These are phyloP conservation scores for Liolophura sinensis DNA, from an alignment of 1,140 invertebrate genomes.

Conservation along the genomic window DNA sequence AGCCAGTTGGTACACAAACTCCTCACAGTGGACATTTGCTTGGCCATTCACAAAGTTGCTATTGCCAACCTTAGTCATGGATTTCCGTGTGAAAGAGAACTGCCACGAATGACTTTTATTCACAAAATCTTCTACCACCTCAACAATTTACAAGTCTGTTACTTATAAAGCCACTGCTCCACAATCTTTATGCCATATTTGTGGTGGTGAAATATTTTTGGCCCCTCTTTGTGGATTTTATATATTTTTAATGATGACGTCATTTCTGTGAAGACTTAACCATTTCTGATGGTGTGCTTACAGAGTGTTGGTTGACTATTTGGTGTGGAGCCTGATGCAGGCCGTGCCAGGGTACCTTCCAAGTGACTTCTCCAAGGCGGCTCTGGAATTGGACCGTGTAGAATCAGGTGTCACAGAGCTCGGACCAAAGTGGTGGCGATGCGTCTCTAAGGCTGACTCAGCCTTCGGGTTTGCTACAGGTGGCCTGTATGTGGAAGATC, in stretches of 20 bases:
- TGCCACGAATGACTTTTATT: too few relatives aligned
- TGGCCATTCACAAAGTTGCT: too few relatives aligned
- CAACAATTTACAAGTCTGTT: too few relatives aligned
- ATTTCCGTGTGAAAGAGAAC: too few relatives aligned
- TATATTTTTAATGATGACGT: neutral
- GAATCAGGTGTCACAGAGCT: constrained; percentile 69
- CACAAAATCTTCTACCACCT: too few relatives aligned
- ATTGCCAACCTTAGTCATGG: too few relatives aligned
- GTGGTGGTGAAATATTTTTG: too few relatives aligned
- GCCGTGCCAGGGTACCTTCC: constrained; percentile 76
- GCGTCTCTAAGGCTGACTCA: constrained; percentile 76
- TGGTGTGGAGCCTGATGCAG: constrained; percentile 78
- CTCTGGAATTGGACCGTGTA: constrained; percentile 25
- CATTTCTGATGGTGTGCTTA: constrained; percentile 12
- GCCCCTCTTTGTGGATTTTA: too few relatives aligned
- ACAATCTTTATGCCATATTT: too few relatives aligned
- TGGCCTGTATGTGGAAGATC: constrained; percentile 69
- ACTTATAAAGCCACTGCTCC: too few relatives aligned
- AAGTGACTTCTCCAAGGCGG: constrained; percentile 67
- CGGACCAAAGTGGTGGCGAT: constrained; percentile 86
- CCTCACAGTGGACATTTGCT: too few relatives aligned
- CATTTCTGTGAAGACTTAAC: neutral
- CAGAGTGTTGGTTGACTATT: constrained; percentile 76
- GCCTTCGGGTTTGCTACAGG: constrained; percentile 89
- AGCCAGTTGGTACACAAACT: too few relatives aligned